Conservation (phyloP, 2,888 invertebrate species). For the Byasa hedistus region DNA sequence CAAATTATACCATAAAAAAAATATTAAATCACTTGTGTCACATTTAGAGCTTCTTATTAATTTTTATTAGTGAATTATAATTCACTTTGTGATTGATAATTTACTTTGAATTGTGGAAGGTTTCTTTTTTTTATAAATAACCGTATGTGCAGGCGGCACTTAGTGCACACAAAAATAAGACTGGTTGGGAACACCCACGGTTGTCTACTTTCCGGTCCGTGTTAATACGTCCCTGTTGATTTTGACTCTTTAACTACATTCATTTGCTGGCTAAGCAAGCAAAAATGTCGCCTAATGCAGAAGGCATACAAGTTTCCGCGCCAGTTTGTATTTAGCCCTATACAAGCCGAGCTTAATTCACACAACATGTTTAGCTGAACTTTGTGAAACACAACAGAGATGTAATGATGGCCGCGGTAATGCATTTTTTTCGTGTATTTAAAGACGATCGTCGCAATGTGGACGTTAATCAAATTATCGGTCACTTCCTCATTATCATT, state of each 20-base stretch:
- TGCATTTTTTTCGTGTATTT: conserved; percentile 71
- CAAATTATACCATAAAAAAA: no score
- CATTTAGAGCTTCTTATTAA: no score
- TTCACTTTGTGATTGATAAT: no score
- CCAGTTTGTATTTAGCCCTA: conserved; percentile 37
- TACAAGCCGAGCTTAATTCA: conserved; percentile 66
- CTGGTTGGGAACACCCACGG: conserved; percentile 76
- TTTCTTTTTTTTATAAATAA: conserved; percentile 52
- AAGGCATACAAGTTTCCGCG: conserved; percentile 41
- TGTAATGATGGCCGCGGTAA: conserved; percentile 72
- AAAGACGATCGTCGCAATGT: conserved; percentile 60
- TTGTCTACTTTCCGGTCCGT: conserved; percentile 64
- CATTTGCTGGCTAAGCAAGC: conserved; percentile 45
- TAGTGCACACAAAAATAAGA: conserved; percentile 60
- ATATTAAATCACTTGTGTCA: no score
- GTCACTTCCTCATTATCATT: conserved; percentile 69
- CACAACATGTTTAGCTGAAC: conserved; percentile 74
- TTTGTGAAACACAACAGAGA: conserved; percentile 74
- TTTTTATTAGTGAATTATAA: no score
- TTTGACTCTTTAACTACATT: conserved; percentile 58
- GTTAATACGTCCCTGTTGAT: conserved; percentile 74
- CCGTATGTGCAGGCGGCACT: conserved; percentile 60
- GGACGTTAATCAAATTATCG: conserved; percentile 73
- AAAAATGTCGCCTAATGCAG: conserved; percentile 53
- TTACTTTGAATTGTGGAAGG: conserved; percentile 13